Evolutionary conservation across 2,888 invertebrate genomes (phyloP), one percentile per base, ranked within the genome.

Genomic region (Latheticus oryzae): DNA sequence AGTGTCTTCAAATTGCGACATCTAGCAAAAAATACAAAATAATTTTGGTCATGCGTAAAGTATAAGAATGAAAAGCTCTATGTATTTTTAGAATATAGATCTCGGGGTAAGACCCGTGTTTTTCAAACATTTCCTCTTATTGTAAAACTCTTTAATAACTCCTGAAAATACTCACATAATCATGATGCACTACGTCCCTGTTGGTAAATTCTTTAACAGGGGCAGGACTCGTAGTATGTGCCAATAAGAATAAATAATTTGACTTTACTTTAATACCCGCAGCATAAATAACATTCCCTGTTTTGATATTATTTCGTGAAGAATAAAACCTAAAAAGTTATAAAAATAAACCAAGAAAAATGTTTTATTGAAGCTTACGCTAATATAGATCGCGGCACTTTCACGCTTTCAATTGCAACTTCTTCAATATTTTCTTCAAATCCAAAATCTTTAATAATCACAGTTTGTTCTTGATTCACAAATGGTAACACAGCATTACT

Each of bases 141-240:
- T n/a, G n/a, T n/a, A n/a, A n/a, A n/a, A n/a, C n/a, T n/a, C n/a
- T n/a, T n/a, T n/a, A n/a, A n/a, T n/a, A n/a, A n/a, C n/a, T n/a
- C n/a, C n/a, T n/a, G n/a, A n/a, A n/a, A n/a, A n/a, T n/a, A n/a
- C n/a, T n/a, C n/a, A n/a, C n/a, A n/a, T n/a, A n/a, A n/a, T n/a
- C n/a, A n/a, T n/a, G n/a, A n/a, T n/a, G n/a, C n/a, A n/a, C n/a
- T n/a, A 40, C 5, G 8, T 60, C 50, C 8, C 43, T 43, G 38
- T 58, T 57, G 8, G 43, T 52, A 11, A 60, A 60, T 9, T 60
- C 40, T 35, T 62, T 64, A 24, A 66, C 60, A 5, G 73, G 68
- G 5, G 85, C 71, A 0, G 84, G 85, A 0, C 83, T 83, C 1
- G 86, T 87, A 0, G 87, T 87, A 64, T 87, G 83, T 2, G 87